phyloP scores from a whole-genome alignment of 2,797 vertebrate species.

The Anniella stebbinsi region DNA sequence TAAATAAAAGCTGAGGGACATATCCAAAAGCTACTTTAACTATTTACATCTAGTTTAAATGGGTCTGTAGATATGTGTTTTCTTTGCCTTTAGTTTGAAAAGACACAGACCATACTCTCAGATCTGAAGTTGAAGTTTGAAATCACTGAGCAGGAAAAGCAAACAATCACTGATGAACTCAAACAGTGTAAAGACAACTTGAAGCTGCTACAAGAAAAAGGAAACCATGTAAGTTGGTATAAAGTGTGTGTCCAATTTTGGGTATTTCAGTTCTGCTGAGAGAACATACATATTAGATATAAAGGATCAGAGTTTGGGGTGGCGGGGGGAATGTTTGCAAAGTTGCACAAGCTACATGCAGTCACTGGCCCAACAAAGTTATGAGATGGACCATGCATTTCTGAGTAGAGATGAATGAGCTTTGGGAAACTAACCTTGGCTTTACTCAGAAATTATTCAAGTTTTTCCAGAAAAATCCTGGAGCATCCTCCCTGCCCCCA shows the following conservation, averaged over 20 bases:
- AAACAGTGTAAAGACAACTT: constrained; percentile 94
- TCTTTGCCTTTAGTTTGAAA: constrained; percentile 90
- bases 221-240: constrained; percentile 90
- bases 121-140: constrained; percentile 93
- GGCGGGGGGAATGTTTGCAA: not conserved
- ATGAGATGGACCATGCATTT: not conserved
- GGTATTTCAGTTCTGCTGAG: constrained; percentile 42
- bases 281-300: constrained; percentile 1
- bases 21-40: not conserved
- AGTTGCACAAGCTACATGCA: constrained; percentile 26
- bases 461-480: no score
- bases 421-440: not conserved
- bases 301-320: not conserved
- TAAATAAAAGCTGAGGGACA: not conserved
- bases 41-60: constrained; percentile 62
- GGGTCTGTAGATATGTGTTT: constrained; percentile 70
- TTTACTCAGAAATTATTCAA: not conserved
- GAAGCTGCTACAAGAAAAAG: constrained; percentile 95
- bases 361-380: not conserved
- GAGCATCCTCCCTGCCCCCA: not conserved
- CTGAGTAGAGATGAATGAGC: not conserved
- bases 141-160: constrained; percentile 93
- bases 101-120: constrained; percentile 89
- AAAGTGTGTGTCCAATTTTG: constrained; percentile 45
- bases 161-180: constrained; percentile 91